Conservation (phyloP, 2,888 invertebrate species). For the Empis stercorea region DNA sequence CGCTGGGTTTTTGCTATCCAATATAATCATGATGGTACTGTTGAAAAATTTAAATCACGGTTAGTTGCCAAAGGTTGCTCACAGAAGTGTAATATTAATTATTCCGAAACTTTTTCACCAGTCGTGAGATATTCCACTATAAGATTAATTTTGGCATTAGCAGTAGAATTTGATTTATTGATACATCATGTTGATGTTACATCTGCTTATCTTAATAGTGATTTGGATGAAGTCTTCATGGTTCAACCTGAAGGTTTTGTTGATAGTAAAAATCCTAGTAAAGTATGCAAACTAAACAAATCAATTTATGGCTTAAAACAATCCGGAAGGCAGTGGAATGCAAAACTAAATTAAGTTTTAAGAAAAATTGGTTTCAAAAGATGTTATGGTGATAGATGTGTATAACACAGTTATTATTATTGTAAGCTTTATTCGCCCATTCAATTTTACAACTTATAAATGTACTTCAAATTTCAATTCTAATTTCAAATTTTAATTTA, state of each 20-base stretch:
- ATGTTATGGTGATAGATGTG: constrained; percentile 6
- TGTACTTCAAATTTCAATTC: too few relatives aligned
- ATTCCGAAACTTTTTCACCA: constrained; percentile 9
- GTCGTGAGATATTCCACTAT: constrained; percentile 14
- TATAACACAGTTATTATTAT: too few relatives aligned
- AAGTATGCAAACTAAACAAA: too few relatives aligned
- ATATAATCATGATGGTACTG: constrained; percentile 7
- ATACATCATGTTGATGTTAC: constrained; percentile 16
- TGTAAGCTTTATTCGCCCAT: too few relatives aligned
- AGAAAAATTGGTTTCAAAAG: too few relatives aligned
- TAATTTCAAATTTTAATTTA: too few relatives aligned
- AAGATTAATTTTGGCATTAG: constrained; percentile 13
- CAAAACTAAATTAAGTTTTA: too few relatives aligned
- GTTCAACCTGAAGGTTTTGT: constrained; percentile 12
- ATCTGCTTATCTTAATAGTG: constrained; percentile 14
- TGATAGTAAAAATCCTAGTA: too few relatives aligned
- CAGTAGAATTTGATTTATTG: constrained; percentile 12
- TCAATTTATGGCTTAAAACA: too few relatives aligned
- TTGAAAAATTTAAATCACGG: constrained; percentile 12
- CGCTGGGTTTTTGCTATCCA: constrained; percentile 15
- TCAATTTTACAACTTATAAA: too few relatives aligned
- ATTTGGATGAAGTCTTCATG: constrained; percentile 13
- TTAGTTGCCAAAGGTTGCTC: constrained; percentile 14
- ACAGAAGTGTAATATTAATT: constrained; percentile 10
- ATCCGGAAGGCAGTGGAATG: too few relatives aligned